These are phyloP conservation scores for Homarus americanus DNA, from an alignment of 1,140 invertebrate species.

Conservation along the genomic window DNA sequence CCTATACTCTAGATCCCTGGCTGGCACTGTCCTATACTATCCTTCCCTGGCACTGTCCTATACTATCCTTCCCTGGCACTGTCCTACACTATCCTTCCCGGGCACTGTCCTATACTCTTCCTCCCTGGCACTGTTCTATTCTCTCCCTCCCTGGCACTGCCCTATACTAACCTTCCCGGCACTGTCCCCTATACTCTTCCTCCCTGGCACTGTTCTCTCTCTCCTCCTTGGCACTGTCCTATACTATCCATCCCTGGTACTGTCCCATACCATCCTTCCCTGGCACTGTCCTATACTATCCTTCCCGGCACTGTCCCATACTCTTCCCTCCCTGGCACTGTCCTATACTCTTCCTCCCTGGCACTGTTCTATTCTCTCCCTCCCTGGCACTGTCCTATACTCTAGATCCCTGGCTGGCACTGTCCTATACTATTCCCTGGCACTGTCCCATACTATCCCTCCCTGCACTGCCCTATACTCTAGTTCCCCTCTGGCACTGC, in stretches of 20 bases:
- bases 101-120: neutral
- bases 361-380: constrained; percentile 6
- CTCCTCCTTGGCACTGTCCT: too few relatives aligned
- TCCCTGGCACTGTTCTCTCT: neutral
- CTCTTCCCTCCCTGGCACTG: neutral
- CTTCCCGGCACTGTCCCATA: neutral
- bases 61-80: neutral
- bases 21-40: neutral
- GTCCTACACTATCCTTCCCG: neutral
- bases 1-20: neutral
- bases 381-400: neutral
- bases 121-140: neutral
- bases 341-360: too few relatives aligned
- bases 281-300: neutral
- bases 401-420: neutral
- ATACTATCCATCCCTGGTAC: neutral
- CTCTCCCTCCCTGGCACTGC: neutral
- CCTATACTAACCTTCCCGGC: neutral
- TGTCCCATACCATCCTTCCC: neutral
- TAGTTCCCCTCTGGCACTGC: neutral
- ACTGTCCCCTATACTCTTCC: too few relatives aligned
- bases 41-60: neutral
- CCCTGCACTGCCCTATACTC: neutral
- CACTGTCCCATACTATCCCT: neutral
- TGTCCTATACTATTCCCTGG: neutral